Evolutionary conservation across 1,140 invertebrate species (phyloP).

Genomic region (Chelonus insularis): DNA sequence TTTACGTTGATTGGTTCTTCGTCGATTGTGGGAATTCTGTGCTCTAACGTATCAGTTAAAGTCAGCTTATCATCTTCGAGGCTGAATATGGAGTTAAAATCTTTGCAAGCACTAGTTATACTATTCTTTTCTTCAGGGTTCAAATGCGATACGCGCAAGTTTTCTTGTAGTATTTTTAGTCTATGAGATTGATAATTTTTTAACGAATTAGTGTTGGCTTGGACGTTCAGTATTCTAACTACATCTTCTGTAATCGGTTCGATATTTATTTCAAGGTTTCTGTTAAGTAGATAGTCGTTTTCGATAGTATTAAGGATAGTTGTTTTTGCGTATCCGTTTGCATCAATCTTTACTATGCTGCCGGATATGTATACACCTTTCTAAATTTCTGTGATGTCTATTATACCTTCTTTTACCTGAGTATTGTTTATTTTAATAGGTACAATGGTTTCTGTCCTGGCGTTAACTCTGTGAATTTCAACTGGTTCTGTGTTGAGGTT

Average conservation of each 20-base stretch:
- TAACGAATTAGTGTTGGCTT: no score
- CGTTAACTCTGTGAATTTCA: neutral
- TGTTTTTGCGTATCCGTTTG: neutral
- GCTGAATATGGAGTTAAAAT: no score
- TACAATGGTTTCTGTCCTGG: neutral
- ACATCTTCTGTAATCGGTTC: neutral
- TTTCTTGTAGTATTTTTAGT: no score
- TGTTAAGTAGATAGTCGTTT: neutral
- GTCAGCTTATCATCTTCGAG: constrained; percentile 38
- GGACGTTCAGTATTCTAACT: no score
- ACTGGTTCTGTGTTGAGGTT: no score
- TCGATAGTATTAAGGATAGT: neutral
- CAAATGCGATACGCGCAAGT: constrained; percentile 18
- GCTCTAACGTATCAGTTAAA: no score
- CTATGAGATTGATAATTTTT: no score
- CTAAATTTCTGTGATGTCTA: neutral
- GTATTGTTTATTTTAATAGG: neutral
- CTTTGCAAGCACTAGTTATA: no score
- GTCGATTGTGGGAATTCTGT: no score
- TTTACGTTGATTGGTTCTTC: no score
- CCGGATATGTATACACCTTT: neutral
- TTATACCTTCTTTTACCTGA: neutral
- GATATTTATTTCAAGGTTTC: neutral
- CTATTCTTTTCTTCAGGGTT: constrained; percentile 27
- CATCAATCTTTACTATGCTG: neutral